Evolutionary conservation across 1,140 invertebrate genomes (phyloP), one percentile per base, ranked within the genome.

Genomic region (Drosophila equinoxialis): DNA sequence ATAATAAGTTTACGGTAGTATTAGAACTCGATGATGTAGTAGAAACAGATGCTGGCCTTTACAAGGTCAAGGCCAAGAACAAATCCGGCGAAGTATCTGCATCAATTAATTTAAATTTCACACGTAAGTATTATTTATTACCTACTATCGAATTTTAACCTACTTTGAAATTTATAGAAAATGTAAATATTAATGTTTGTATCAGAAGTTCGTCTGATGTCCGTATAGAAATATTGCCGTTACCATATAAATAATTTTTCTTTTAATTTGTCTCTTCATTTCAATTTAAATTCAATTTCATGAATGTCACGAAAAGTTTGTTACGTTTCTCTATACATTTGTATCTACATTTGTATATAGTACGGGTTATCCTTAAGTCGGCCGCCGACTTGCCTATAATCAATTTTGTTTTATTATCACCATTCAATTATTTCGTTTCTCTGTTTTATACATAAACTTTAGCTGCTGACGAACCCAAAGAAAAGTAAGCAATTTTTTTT

Each of bases 31-130:
- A 98, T 92, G 97, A 98, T 93, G 98, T 99, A 79, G 96, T 98
- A 92, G 98, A 99, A 94, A 96, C 95, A 23, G 98, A 99, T 93
- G 98, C 97, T 72, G 98, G 98, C 87, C 95, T 98, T 64, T 99
- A 99, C 94, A 98, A 98, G 93, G 98, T 99, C 90, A 98, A 98
- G 93, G 98, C 98, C 79, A 98, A 98, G 93, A 99, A 99, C 93
- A 98, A 97, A 93, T 97, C 97, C 94, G 98, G 98, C 91, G 98
- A 99, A 94, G 98, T 99, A 91, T 96, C 98, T 69, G 98, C 98
- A 77, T 99, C 98, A 84, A 99, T 99, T 93, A 99, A 99, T 93
- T 95, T 99, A 91, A 99, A 99, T 94, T 99, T 99, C 93, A 98
- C 97, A 93, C 97, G 98, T 99, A 94, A 98, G 97, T 98, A 91